phyloP scores from a whole-genome alignment of 1,140 invertebrate genomes.

The Tetraneura akinire region DNA sequence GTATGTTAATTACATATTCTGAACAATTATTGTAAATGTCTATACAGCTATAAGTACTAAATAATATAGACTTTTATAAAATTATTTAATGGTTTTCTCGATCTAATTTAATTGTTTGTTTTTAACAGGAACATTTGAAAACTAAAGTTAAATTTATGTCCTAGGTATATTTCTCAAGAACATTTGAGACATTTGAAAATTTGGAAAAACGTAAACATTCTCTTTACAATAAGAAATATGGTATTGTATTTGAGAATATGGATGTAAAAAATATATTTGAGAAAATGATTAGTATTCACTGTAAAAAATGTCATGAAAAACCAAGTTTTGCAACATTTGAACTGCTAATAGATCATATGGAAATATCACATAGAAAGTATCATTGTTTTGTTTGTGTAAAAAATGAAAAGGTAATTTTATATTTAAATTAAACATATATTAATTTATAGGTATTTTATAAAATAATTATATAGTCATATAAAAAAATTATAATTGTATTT shows the following conservation, averaged over 20 bases:
- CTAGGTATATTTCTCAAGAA: slow-evolving; percentile 72
- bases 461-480: too few species aligned
- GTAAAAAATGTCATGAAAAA: slow-evolving; percentile 67
- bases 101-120: too few species aligned
- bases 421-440: too few species aligned
- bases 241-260: slow-evolving; percentile 78
- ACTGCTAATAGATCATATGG: slow-evolving; percentile 80
- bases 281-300: slow-evolving; percentile 75
- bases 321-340: slow-evolving; percentile 71
- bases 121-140: too few species aligned
- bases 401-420: slow-evolving; percentile 74
- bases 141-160: slow-evolving; percentile 53
- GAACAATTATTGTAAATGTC: too few species aligned
- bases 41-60: too few species aligned
- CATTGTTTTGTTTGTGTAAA: slow-evolving; percentile 91
- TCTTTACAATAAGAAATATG: slow-evolving; percentile 72
- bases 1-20: too few species aligned
- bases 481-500: too few species aligned
- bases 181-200: slow-evolving; percentile 65
- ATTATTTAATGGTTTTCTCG: too few species aligned
- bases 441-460: too few species aligned
- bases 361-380: slow-evolving; percentile 77
- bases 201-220: slow-evolving; percentile 62
- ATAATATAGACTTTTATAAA: too few species aligned
- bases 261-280: slow-evolving; percentile 74